Evolutionary conservation across 2,888 invertebrate genomes (phyloP), one percentile per base, ranked within the genome.

Genomic region (Drosophila anomalata): DNA sequence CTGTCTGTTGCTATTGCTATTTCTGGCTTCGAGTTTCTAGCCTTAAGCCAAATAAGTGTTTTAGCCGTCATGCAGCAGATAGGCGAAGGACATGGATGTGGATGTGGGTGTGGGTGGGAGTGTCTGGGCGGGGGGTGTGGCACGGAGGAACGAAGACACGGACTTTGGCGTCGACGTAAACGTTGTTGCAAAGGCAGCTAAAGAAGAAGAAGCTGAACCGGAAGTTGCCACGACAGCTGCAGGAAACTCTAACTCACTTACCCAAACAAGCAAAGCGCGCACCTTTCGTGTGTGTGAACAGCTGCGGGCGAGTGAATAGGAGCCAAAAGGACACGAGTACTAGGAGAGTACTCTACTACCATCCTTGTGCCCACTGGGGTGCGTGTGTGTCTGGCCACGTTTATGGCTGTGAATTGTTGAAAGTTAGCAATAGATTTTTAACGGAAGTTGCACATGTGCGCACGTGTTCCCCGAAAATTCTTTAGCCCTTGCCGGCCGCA

Each of bases 381-480:
- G 20, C 20, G 46, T 39, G 68, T 74, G 73, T 76, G 78, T 72
- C 55, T 53, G 67, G 55, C 63, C 55, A 68, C 63, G 63, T 65
- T 55, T 63, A 79, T 77, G 75, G 71, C 52, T 61, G 63, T 62
- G 67, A 87, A 85, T 87, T 87, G 84, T 85, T 84, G 84, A 88
- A 70, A 84, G 88, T 88, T 85, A 76, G 85, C 85, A 88, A 85
- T 85, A 87, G 89, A 88, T 85, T 88, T 82, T 89, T 78, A 78
- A 75, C 80, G 89, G 88, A 88, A 89, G 89, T 89, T 88, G 88
- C 89, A 89, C 87, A 88, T 88, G 87, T 88, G 82, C 85, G 87
- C 87, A 78, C 87, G 82, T 88, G 85, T 84, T 84, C 76, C 61
- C 17, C 60, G 56, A 67, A 73, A 70, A 71, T 67, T 73, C 65